A percentile compares a stretch with the other conserved stretches of the same genome.
Evolutionary conservation across 2,797 vertebrate genomes (phyloP).

Genomic region (Synanceia verrucosa): DNA sequence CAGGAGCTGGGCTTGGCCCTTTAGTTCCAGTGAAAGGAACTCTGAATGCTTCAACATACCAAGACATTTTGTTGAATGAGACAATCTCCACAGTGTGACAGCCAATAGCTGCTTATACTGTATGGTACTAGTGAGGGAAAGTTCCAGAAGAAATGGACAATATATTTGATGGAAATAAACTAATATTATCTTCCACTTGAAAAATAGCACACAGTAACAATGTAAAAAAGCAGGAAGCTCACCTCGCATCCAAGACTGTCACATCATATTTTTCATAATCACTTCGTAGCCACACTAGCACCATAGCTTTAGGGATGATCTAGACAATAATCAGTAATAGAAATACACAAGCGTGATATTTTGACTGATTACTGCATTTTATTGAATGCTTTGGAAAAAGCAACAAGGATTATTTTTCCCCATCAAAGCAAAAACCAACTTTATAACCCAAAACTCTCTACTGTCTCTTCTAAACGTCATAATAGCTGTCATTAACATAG

Average conservation of each 20-base stretch:
- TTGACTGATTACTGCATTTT: constrained; percentile 75
- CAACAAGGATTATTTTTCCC: constrained; percentile 54
- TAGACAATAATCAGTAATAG: not conserved
- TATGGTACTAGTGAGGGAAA: not conserved
- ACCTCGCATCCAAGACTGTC: not conserved
- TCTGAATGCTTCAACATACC: too few species aligned
- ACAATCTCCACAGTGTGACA: not conserved
- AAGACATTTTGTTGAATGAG: not conserved
- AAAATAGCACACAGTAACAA: not conserved
- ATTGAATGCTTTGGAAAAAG: constrained; percentile 76
- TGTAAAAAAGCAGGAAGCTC: not conserved
- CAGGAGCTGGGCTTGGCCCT: too few species aligned
- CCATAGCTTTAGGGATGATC: not conserved
- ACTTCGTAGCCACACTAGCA: not conserved
- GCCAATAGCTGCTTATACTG: not conserved
- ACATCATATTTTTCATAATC: not conserved
- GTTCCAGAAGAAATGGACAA: not conserved
- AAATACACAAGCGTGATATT: constrained; percentile 29
- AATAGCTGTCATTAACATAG: constrained; percentile 27
- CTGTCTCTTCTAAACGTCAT: constrained; percentile 30
- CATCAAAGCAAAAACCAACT: constrained; percentile 58
- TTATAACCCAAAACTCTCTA: constrained; percentile 32
- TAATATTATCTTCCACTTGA: not conserved
- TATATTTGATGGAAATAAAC: not conserved
- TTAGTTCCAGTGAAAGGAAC: too few species aligned